Conservation (phyloP, 1,140 invertebrate species). For the Cherax quadricarinatus region DNA sequence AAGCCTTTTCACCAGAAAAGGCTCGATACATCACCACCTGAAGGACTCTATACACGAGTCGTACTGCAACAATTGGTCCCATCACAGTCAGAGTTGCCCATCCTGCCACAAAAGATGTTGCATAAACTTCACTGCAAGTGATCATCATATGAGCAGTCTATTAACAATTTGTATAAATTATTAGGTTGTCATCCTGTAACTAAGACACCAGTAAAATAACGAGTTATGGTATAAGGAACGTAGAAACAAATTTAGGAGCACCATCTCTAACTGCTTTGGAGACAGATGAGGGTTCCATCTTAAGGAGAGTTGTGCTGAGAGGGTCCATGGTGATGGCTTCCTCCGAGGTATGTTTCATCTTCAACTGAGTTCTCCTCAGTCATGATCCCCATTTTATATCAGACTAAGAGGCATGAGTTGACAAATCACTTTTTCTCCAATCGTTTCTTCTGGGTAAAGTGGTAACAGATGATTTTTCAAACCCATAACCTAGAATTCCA, state of each 20-base stretch:
- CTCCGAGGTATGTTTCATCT: background rate
- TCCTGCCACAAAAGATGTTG: background rate
- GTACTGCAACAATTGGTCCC: conserved; percentile 35
- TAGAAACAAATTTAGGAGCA: background rate
- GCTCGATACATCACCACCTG: conserved; percentile 5
- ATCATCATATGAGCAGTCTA: background rate
- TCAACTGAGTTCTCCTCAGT: background rate
- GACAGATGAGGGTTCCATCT: background rate
- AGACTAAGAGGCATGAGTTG: no score
- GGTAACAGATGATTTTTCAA: no score
- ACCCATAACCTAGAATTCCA: no score
- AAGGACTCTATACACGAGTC: conserved; percentile 18
- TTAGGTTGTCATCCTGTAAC: background rate
- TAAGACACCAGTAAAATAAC: background rate
- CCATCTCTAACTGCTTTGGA: conserved; percentile 17
- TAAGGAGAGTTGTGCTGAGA: conserved; percentile 1
- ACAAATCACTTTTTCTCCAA: background rate
- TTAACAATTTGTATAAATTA: background rate
- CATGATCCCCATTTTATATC: background rate
- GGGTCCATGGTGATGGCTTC: conserved; percentile 14
- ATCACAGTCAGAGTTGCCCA: conserved; percentile 42
- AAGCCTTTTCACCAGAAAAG: conserved; percentile 10
- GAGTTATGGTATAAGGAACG: background rate
- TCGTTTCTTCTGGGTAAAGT: background rate
- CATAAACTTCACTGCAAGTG: background rate